Percentiles rank a stretch among this genome's conserved stretches.
These are phyloP conservation scores for Drosophila prosaltans DNA, from an alignment of 1,140 invertebrate species.

Conservation along the genomic window DNA sequence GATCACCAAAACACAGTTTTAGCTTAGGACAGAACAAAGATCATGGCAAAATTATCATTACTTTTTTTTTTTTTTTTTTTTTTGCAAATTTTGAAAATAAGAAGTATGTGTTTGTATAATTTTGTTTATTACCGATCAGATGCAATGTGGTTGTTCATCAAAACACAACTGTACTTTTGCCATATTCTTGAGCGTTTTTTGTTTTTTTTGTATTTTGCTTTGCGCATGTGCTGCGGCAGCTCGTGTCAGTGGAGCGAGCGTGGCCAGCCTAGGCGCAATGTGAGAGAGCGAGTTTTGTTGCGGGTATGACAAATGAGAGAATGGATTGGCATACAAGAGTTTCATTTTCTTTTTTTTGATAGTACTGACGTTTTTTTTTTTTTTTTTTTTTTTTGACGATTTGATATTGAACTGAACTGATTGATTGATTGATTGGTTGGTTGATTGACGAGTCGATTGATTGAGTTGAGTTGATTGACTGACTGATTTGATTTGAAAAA, in stretches of 20 bases:
- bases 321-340: slow-evolving; percentile 69
- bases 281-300: slow-evolving; percentile 50
- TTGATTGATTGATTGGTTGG: slow-evolving; percentile 39
- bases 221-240: slow-evolving; percentile 28
- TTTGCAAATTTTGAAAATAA: slow-evolving; percentile 14
- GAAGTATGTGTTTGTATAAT: no score
- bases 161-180: slow-evolving; percentile 47
- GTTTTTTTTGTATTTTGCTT: slow-evolving; percentile 1
- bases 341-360: slow-evolving; percentile 45
- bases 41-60: slow-evolving; percentile 42
- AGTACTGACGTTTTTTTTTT: slow-evolving; percentile 44
- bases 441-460: slow-evolving; percentile 52
- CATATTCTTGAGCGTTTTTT: slow-evolving; percentile 44
- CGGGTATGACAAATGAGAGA: slow-evolving; percentile 67
- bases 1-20: slow-evolving; percentile 1
- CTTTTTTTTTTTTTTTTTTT: no score
- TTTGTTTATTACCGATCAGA: neutral
- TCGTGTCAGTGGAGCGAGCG: slow-evolving; percentile 39
- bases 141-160: slow-evolving; percentile 19
- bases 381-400: slow-evolving; percentile 47
- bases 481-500: slow-evolving; percentile 82
- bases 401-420: slow-evolving; percentile 54
- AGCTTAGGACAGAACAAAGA: slow-evolving; percentile 34
- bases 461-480: slow-evolving; percentile 75
- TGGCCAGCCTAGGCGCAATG: slow-evolving; percentile 35